These are phyloP conservation scores for Junonia oenone DNA, from an alignment of 2,888 invertebrate genomes.

Conservation along the genomic window DNA sequence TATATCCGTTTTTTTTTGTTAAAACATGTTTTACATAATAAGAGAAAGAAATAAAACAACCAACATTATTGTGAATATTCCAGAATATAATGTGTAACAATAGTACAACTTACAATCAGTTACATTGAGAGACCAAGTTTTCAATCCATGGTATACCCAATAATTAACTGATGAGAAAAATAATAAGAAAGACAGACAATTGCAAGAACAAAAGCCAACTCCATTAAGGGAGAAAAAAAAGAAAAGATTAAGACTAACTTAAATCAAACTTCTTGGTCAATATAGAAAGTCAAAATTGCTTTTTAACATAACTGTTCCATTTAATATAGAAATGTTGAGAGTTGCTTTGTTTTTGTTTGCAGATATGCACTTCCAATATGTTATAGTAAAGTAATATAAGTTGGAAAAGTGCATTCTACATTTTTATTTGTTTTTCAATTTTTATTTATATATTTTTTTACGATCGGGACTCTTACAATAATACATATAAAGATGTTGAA, in stretches of 20 bases:
- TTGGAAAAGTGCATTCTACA: conserved; percentile 59
- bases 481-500: conserved; percentile 54
- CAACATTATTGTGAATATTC: conserved; percentile 57
- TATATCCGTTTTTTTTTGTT: no score
- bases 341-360: conserved; percentile 76
- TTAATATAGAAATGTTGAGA: conserved; percentile 66
- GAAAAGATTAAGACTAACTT: conserved; percentile 57
- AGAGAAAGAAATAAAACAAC: conserved; percentile 46
- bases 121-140: conserved; percentile 68
- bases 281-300: conserved; percentile 67
- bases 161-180: conserved; percentile 47
- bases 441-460: conserved; percentile 66
- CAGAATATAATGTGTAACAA: conserved; percentile 72
- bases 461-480: conserved; percentile 60
- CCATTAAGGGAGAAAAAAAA: conserved; percentile 58
- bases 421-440: conserved; percentile 71
- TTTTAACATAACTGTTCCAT: conserved; percentile 53
- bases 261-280: conserved; percentile 68
- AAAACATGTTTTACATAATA: no score
- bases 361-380: conserved; percentile 58
- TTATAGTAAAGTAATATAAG: conserved; percentile 42
- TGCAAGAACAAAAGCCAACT: conserved; percentile 71
- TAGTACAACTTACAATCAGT: conserved; percentile 62
- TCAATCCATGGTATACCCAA: conserved; percentile 67
- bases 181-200: conserved; percentile 52